Base-by-base conservation (phyloP, 2,113 vertebrate genomes). In the Amblyopsis rosae region DNA sequence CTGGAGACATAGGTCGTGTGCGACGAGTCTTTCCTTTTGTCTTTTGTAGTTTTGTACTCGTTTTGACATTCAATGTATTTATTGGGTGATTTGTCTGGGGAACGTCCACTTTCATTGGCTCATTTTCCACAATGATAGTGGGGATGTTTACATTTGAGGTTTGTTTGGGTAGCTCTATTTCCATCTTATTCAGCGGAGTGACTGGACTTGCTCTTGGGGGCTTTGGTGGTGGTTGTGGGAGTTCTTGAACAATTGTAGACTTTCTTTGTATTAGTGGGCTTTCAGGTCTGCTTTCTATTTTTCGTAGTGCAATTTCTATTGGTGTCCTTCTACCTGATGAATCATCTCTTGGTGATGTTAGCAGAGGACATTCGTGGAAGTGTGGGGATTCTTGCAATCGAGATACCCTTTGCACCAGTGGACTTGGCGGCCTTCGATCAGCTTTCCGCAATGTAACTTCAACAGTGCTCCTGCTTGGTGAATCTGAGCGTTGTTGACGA, bases 1-100 rank as follows among this genome's bases (percentile, higher is more conserved):
- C 96, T 8, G 96, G 96, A 47, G 96, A 98, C 72, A 94, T 89
- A 55, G 95, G 96, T 75, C 96, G 92, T 54, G 88, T 76, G 71
- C 95, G 93, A 2, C 95, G 94, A 64, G 92, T 93, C 88, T 95
- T 98, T 67, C 93, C 95, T 88, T 94, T 96, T 85, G 88, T 92
- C 81, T 94, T 93, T 0, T 65, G 75, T 56, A 91, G 92, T 73
- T 93, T 90, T 69, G 91, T 87, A 73, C 94, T 41, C 6, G 4
- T 95, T 90, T 93, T 95, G 73, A 78, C 59, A 51, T 15, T 87
- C 62, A 82, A 86, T 16, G 73, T 83, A 65, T 80, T 83, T 32
- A 72, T 69, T 87, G 88, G 77, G 77, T 89, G 93, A 53, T 91
- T 91, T 5, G 82, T 82, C 59, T 65, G 81, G 59, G 88, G 79